A percentile compares a stretch with the other conserved stretches of the same genome.
phyloP scores from a whole-genome alignment of 2,888 invertebrate genomes.

The Zygogramma bicolorata region DNA sequence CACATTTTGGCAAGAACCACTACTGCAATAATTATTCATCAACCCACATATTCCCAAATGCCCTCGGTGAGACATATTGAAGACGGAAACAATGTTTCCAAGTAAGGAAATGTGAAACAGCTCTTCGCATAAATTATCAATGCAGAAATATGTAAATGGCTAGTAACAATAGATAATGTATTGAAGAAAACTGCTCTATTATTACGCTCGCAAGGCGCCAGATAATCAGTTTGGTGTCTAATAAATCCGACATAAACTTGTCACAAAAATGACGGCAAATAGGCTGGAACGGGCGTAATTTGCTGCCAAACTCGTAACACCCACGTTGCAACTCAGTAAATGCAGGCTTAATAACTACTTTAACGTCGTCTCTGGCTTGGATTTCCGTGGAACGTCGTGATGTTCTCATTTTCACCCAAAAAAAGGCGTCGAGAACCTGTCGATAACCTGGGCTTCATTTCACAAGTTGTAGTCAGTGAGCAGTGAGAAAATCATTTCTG shows the following conservation, averaged over 20 bases:
- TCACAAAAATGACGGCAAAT: not conserved
- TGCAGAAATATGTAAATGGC: conserved; percentile 23
- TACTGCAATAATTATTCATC: not conserved
- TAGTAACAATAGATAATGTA: conserved; percentile 19
- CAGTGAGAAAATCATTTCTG: too few species aligned
- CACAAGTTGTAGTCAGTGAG: too few species aligned
- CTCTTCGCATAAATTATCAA: not conserved
- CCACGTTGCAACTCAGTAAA: not conserved
- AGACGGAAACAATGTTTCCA: not conserved
- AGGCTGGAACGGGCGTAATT: not conserved
- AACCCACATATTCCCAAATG: not conserved
- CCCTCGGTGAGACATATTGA: not conserved
- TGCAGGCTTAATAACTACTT: not conserved
- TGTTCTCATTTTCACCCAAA: too few species aligned
- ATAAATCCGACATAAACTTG: conserved; percentile 15
- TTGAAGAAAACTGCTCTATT: conserved; percentile 6
- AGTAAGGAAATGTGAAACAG: conserved; percentile 5
- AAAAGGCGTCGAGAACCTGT: too few species aligned
- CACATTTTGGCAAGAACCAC: too few species aligned
- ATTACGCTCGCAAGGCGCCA: conserved; percentile 15
- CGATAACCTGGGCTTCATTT: too few species aligned
- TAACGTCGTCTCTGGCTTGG: not conserved
- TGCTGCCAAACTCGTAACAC: not conserved
- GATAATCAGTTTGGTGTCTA: conserved; percentile 15
- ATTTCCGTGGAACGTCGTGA: too few species aligned